Evolutionary conservation across 2,888 invertebrate genomes (phyloP), one percentile per base, ranked within the genome.

Genomic region (Drosophila niveifrons): DNA sequence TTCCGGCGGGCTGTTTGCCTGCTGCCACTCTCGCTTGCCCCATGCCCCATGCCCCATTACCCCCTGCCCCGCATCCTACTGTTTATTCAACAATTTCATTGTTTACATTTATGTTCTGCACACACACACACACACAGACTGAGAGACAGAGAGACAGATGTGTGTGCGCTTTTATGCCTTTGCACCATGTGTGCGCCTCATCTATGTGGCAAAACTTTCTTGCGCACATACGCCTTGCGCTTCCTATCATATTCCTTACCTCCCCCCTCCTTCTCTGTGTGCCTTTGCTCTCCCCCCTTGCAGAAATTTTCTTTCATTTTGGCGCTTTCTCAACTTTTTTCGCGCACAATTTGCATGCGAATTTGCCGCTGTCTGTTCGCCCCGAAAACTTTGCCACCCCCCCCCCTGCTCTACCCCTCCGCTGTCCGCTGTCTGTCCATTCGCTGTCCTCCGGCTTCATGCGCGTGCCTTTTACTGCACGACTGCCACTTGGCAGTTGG

Each of bases 311-410:
- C 74, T 72, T 80, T 71, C 69, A 67, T 80, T 82, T 80, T 71
- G 75, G 70, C 73, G 59, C 70, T 76, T 70, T 71, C 74, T 75
- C 75, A 72, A 78, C 74, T 89, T 89, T 85, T 88, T 82, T 80
- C 82, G 88, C 85, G 89, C 85, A 86, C 85, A 86, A 89, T 86
- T 86, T 86, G 89, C 85, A 86, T 86, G 89, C 85, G 85, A 86
- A 89, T 86, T 86, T 86, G 85, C 74, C 80, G 78, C 80, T 82
- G 89, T 89, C 82, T 82, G 77, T 72, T 71, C 59, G 50, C 66
- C 48, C 66, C 65, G 53, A 70, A 74, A 76, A 76, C 67, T 67
- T 76, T 73, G 59, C 23, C 52, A 39, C 78, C 43, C 58, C 11
- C 56, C 34, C 39, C 50, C 46, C 9, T 36, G 34, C 29, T 10